A percentile compares a stretch with the other conserved stretches of the same genome.
Conservation (phyloP, 1,140 invertebrate species). For the Melanaphis sacchari region DNA sequence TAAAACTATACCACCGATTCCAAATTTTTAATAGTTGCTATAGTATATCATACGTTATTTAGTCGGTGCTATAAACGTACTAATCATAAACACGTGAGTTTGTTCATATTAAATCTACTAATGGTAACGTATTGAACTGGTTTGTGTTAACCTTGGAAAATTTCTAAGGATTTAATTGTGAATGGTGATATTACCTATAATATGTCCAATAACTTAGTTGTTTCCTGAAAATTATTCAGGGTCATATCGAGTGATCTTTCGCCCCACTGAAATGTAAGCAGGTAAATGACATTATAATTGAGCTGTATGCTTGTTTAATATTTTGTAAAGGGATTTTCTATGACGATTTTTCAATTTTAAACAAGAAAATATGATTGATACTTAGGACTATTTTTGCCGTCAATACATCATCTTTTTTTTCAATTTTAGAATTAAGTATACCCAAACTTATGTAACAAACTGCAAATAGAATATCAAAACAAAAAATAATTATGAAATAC, state of each 20-base stretch:
- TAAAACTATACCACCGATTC: not conserved
- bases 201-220: not conserved
- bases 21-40: not conserved
- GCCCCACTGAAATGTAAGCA: not conserved
- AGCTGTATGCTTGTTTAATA: not conserved
- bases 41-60: not conserved
- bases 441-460: too few species aligned
- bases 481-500: too few species aligned
- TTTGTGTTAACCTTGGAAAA: not conserved
- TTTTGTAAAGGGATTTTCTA: not conserved
- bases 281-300: not conserved
- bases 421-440: not conserved
- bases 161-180: not conserved
- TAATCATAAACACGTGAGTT: not conserved
- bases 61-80: not conserved
- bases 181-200: not conserved
- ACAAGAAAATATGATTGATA: not conserved
- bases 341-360: not conserved
- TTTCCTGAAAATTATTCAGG: constrained; percentile 28
- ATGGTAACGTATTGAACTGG: not conserved
- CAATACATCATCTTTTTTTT: not conserved
- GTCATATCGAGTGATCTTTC: not conserved
- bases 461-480: too few species aligned
- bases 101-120: not conserved
- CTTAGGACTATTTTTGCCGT: not conserved